Conservation (phyloP, 2,888 invertebrate species). For the Gibbula magus region DNA sequence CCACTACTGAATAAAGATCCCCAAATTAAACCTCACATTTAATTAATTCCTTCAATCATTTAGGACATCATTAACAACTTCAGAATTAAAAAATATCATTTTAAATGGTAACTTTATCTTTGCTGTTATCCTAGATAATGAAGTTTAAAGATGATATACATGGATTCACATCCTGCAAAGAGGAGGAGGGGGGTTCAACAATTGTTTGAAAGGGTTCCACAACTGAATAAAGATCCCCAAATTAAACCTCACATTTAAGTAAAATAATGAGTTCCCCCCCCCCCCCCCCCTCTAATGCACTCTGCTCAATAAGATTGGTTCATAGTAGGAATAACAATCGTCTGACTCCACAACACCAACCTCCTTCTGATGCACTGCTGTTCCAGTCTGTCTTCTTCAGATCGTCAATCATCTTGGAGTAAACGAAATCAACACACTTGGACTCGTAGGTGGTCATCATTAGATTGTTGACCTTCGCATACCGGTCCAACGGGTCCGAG, state of each 20-base stretch:
- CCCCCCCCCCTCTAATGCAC: background rate
- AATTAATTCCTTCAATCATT: no score
- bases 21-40: no score
- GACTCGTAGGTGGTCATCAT: conserved; percentile 82
- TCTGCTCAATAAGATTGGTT: background rate
- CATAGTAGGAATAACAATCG: no score
- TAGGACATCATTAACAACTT: background rate
- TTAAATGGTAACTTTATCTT: background rate
- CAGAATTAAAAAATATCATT: background rate
- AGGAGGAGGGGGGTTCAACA: no score
- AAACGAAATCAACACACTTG: conserved; percentile 89
- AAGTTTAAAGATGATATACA: background rate
- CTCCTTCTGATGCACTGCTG: conserved; percentile 79
- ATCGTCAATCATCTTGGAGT: conserved; percentile 78
- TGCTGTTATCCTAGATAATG: background rate
- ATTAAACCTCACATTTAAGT: no score
- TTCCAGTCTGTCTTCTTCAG: conserved; percentile 82
- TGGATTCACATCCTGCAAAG: no score
- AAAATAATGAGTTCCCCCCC: no score
- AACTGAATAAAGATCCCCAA: no score
- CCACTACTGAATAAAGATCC: no score
- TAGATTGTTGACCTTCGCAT: conserved; percentile 85
- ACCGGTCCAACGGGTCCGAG: conserved; percentile 82
- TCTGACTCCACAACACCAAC: conserved; percentile 65
- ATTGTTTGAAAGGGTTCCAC: no score